Percentiles rank a stretch among this genome's conserved stretches.
Conservation (phyloP, 2,113 vertebrate species). For the Rhizomys pruinosus region DNA sequence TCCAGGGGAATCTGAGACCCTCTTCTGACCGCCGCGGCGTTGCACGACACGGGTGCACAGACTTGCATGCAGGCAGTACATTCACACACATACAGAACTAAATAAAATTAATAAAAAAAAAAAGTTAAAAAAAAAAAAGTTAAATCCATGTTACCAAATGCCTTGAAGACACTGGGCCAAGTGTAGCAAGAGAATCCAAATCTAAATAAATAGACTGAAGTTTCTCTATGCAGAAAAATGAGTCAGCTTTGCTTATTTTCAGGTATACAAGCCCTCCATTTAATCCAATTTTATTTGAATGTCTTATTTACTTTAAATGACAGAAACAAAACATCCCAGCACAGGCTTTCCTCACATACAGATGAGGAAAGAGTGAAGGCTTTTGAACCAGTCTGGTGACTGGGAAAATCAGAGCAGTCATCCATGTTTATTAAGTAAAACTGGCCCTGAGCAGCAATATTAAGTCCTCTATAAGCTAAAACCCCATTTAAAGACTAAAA, state of each 20-base stretch:
- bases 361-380: neutral
- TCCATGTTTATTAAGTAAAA: neutral
- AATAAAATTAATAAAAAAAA: too few species aligned
- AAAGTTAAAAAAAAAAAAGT: neutral
- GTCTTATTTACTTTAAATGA: conserved; percentile 19
- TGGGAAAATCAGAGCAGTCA: neutral
- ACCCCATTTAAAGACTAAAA: neutral
- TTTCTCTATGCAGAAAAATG: conserved; percentile 11
- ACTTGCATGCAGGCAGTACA: too few species aligned
- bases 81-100: too few species aligned
- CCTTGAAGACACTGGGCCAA: conserved; percentile 1
- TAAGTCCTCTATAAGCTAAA: neutral
- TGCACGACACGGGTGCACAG: too few species aligned
- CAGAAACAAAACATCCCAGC: neutral
- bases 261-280: neutral
- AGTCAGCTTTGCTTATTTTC: conserved; percentile 50
- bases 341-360: neutral
- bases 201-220: neutral
- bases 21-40: too few species aligned
- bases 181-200: conserved; percentile 48
- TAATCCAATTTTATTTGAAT: conserved; percentile 7
- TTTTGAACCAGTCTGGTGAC: neutral
- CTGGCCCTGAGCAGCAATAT: neutral
- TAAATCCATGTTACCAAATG: neutral
- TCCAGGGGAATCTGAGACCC: too few species aligned